A percentile compares a stretch with the other conserved stretches of the same genome.
These are phyloP conservation scores for Peromyscus leucopus DNA, from an alignment of 2,113 vertebrate genomes.

Conservation along the genomic window DNA sequence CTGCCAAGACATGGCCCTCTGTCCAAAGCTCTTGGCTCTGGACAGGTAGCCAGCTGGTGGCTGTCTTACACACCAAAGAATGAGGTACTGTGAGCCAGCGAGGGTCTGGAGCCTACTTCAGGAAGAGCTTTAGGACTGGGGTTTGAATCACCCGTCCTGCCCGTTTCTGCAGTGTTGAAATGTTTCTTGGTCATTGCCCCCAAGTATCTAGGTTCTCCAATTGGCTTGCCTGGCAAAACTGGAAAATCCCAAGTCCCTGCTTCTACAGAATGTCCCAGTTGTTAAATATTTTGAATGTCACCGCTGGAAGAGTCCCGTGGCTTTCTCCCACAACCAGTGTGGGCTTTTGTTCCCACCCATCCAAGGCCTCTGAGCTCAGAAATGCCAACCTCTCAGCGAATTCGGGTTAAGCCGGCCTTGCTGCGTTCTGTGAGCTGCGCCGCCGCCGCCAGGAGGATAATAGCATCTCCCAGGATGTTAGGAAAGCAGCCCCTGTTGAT, in stretches of 20 bases:
- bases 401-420: conserved; percentile 78
- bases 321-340: not conserved
- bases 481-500: conserved; percentile 81
- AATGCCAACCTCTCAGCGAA: conserved; percentile 72
- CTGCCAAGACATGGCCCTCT: not conserved
- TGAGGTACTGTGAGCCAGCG: not conserved
- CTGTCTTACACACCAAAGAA: not conserved
- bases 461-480: conserved; percentile 76
- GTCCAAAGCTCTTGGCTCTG: not conserved
- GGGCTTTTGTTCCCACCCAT: conserved; percentile 51
- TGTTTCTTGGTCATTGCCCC: not conserved
- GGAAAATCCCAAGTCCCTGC: not conserved
- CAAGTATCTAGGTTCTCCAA: not conserved
- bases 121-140: not conserved
- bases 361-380: conserved; percentile 73
- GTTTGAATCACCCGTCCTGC: not conserved
- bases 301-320: not conserved
- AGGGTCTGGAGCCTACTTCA: not conserved
- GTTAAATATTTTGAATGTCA: conserved; percentile 67
- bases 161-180: not conserved
- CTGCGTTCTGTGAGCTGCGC: conserved; percentile 50
- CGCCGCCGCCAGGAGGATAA: conserved; percentile 69
- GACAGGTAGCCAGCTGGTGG: not conserved
- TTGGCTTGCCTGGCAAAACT: not conserved
- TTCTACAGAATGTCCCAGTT: not conserved